phyloP scores from a whole-genome alignment of 1,140 invertebrate genomes.

The Temnothorax longispinosus region DNA sequence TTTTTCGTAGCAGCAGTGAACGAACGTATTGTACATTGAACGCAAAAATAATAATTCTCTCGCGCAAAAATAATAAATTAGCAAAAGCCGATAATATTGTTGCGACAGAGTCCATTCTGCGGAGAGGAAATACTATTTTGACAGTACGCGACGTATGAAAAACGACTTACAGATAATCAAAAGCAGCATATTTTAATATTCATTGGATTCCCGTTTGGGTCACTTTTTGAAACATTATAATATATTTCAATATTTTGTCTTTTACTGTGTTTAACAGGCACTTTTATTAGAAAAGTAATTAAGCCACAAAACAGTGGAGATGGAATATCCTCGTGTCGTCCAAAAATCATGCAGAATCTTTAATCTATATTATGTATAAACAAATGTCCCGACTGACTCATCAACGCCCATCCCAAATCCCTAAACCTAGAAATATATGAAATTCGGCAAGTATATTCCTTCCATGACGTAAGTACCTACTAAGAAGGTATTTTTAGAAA shows the following conservation, averaged over 20 bases:
- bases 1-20: neutral
- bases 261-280: neutral
- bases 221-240: neutral
- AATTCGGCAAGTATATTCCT: too few relatives aligned
- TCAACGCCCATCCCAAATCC: too few relatives aligned
- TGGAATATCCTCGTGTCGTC: neutral
- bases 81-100: slow-evolving; percentile 19
- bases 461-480: too few relatives aligned
- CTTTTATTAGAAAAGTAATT: neutral
- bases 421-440: too few relatives aligned
- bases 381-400: too few relatives aligned
- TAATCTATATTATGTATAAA: too few relatives aligned
- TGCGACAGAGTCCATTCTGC: neutral
- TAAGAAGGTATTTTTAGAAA: too few relatives aligned
- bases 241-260: neutral
- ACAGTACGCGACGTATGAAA: neutral
- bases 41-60: neutral
- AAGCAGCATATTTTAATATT: slow-evolving; percentile 5
- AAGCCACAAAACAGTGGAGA: neutral
- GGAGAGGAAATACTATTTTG: slow-evolving; percentile 3
- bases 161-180: neutral
- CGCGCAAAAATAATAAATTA: neutral
- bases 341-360: neutral
- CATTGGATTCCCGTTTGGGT: neutral
- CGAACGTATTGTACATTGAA: slow-evolving; percentile 6